Conservation (phyloP, 64 coral and sea anemone genomes). For the Cladopsammia gracilis region DNA sequence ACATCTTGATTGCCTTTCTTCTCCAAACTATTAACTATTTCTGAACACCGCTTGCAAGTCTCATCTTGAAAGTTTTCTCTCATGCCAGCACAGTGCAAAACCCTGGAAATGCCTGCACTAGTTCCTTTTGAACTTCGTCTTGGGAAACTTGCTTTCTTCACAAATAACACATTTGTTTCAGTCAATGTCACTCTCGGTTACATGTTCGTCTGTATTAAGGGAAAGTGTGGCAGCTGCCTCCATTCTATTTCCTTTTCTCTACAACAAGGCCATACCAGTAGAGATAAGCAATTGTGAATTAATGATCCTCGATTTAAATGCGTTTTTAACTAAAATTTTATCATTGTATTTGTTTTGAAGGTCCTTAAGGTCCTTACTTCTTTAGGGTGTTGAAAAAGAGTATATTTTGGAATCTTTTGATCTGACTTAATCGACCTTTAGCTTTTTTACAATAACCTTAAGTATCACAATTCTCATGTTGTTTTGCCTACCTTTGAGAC, state of each 20-base stretch:
- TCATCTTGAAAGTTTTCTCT: constrained; percentile 51
- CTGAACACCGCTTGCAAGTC: neutral
- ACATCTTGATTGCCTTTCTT: constrained; percentile 30
- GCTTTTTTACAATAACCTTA: neutral
- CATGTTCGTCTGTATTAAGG: neutral
- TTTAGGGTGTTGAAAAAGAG: no score
- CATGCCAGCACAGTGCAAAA: constrained; percentile 60
- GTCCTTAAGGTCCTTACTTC: neutral
- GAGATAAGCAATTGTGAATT: neutral
- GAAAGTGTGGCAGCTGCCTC: neutral
- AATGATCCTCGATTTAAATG: neutral
- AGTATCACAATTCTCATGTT: neutral
- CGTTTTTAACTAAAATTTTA: neutral
- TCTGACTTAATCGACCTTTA: neutral
- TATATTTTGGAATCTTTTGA: neutral
- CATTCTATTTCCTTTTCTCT: neutral
- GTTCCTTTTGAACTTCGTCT: constrained; percentile 73
- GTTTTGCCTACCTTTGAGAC: no score
- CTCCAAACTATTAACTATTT: neutral
- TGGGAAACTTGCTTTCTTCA: constrained; percentile 72
- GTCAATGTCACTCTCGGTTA: constrained; percentile 32
- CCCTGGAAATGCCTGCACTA: constrained; percentile 28
- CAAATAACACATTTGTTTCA: constrained; percentile 69
- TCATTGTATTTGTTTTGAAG: neutral
- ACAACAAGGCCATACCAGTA: neutral